Conservation (phyloP, 2,113 vertebrate species). For the Smithornis capensis region DNA sequence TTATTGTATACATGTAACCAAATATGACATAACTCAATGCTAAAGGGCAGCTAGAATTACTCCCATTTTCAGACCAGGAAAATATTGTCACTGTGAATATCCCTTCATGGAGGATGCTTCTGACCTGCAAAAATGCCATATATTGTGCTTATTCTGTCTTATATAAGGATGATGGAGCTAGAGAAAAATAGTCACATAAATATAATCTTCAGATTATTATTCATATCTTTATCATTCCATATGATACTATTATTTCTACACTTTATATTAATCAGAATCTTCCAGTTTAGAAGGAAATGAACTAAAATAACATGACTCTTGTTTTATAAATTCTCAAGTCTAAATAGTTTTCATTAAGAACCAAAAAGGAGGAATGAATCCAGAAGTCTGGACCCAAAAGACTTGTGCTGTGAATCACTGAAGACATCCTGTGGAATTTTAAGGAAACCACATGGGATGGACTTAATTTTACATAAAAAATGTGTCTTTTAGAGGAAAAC, state of each 20-base stretch:
- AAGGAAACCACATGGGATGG: not conserved
- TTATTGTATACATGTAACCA: not conserved
- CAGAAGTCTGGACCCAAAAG: not conserved
- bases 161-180: not conserved
- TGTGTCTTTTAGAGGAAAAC: not conserved
- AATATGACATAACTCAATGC: not conserved
- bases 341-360: not conserved
- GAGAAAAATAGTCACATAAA: not conserved
- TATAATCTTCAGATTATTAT: not conserved
- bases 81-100: constrained; percentile 34
- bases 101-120: not conserved
- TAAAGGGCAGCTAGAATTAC: constrained; percentile 25
- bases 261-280: not conserved
- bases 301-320: not conserved
- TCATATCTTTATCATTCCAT: not conserved
- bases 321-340: not conserved
- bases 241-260: not conserved
- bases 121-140: not conserved
- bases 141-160: not conserved
- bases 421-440: not conserved
- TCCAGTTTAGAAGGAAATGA: not conserved
- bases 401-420: not conserved
- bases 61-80: constrained; percentile 32
- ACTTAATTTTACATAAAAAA: not conserved
- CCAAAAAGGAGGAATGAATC: not conserved